Base-by-base conservation (phyloP, 2,113 vertebrate genomes). In the Grammomys surdaster region DNA sequence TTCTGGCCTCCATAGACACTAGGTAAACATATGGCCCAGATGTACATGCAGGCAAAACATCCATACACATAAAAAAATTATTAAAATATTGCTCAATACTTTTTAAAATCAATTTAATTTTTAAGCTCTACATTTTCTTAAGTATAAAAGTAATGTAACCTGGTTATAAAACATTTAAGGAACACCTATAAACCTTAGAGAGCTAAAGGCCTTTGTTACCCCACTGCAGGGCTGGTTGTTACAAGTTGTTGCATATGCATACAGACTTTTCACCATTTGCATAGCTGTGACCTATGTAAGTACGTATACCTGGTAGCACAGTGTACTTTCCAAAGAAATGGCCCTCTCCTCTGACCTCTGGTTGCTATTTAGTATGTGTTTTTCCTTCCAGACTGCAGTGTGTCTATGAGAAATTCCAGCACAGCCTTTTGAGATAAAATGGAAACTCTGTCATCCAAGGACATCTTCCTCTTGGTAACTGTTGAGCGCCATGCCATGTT, bases 61-160 rank as follows among this genome's bases (percentile, higher is more conserved):
- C 24, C n/a, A 63, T 17, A 43, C 24, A 43, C 81, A 31, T 17
- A 82, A n/a, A 60, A 60, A 13, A 2, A 0, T 4, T 60, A 16
- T 43, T 63, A 84, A 84, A 60, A 84, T 28, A 24, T 88, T 28
- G 58, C 33, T 70, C 20, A 85, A 73, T 54, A 24, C 16, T 69
- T 56, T 51, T 33, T 3, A 1, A 81, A 88, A 28, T 11, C 9
- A 31, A 80, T 63, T 93, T 88, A 70, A 67, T 75, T 73, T 91
- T 95, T n/a, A 90, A 92, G 84, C n/a, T 63, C 24, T 69, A 22
- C 12, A 58, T 76, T 85, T 76, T 94, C 75, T 20, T 65, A 95
- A 89, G n/a, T 13, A 72, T 1, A 94, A 90, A 84, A 88, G 70
- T 72, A 80, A 69, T 70, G 24, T 7, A 92, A n/a, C 24, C 40